These are phyloP conservation scores for Styela clava DNA, from an alignment of 23 tunicate genomes.

Conservation along the genomic window DNA sequence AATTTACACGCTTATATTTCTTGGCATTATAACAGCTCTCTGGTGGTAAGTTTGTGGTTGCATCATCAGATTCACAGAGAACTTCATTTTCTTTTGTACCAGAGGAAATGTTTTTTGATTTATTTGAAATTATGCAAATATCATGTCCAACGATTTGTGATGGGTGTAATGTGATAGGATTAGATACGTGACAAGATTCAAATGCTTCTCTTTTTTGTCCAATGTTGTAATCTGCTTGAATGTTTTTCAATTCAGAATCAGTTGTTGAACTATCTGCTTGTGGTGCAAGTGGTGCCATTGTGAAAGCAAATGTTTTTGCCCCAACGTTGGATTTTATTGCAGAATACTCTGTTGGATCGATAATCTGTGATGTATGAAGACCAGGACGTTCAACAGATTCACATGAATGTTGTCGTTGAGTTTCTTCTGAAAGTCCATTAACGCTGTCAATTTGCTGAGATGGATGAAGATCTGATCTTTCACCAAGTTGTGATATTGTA, in stretches of 20 bases:
- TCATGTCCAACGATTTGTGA: slow-evolving; percentile 6
- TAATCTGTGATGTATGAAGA: slow-evolving; percentile 4
- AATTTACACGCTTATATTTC: not conserved
- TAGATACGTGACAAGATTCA: not conserved
- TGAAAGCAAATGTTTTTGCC: slow-evolving; percentile 3
- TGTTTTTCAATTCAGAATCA: too few relatives aligned
- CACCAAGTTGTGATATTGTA: slow-evolving; percentile 1
- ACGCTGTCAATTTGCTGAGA: not conserved
- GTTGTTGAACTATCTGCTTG: not conserved
- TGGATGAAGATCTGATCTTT: not conserved
- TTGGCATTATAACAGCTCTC: not conserved
- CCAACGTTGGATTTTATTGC: not conserved
- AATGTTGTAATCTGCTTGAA: not conserved
- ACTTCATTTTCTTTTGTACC: not conserved
- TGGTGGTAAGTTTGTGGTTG: not conserved
- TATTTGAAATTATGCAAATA: not conserved
- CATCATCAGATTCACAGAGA: not conserved
- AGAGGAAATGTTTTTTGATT: not conserved
- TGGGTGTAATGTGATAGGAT: not conserved
- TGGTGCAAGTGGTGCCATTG: not conserved
- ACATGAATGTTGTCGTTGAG: not conserved
- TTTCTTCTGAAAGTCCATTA: slow-evolving; percentile 1
- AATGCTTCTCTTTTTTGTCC: not conserved
- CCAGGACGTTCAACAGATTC: not conserved
- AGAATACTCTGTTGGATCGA: not conserved